Evolutionary conservation across 2,797 vertebrate genomes (phyloP).

Genomic region (Poeciliopsis turneri): DNA sequence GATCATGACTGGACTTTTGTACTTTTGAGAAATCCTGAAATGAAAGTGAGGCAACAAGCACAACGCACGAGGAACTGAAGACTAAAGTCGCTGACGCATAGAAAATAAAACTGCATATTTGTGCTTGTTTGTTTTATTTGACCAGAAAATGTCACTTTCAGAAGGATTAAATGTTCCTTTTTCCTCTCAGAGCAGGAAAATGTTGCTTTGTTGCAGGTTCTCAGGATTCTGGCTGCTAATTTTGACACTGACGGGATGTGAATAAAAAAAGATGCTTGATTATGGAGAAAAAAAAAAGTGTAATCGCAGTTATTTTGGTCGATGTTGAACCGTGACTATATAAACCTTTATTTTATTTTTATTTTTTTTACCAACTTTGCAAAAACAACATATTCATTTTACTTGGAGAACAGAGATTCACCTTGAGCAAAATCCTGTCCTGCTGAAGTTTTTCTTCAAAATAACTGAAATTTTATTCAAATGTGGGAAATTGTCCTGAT

Average conservation of each 20-base stretch:
- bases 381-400: not conserved
- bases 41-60: no score
- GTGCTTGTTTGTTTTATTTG: not conserved
- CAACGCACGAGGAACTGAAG: not conserved
- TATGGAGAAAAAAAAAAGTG: not conserved
- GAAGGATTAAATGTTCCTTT: not conserved
- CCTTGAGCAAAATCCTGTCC: not conserved
- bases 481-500: not conserved
- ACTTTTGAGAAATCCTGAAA: not conserved
- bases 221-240: not conserved
- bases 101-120: not conserved
- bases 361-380: not conserved
- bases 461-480: not conserved
- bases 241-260: not conserved
- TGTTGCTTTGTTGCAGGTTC: not conserved
- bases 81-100: not conserved
- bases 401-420: not conserved
- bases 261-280: not conserved
- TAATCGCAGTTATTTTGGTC: not conserved
- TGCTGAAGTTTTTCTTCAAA: not conserved
- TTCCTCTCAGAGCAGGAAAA: not conserved
- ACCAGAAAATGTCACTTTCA: not conserved
- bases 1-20: not conserved
- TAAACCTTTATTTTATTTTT: not conserved
- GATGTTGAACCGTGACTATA: not conserved